A percentile compares a stretch with the other conserved stretches of the same genome.
phyloP scores from a whole-genome alignment of 2,888 invertebrate species.

The Carabus problematicus region DNA sequence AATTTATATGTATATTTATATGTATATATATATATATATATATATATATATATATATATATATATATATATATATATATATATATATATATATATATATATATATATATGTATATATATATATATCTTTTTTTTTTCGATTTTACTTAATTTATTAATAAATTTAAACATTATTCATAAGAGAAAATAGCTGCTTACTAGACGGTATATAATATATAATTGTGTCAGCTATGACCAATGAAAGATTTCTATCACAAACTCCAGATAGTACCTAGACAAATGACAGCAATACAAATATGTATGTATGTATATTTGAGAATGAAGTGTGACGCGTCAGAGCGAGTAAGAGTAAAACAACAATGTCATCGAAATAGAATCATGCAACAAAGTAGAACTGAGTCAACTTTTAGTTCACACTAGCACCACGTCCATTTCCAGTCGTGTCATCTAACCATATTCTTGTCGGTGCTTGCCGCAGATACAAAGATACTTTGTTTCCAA shows the following conservation, averaged over 20 bases:
- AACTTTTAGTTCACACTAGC: slow-evolving; percentile 52
- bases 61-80: too few species aligned
- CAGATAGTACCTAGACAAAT: slow-evolving; percentile 28
- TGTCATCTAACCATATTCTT: slow-evolving; percentile 39
- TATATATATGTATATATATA: too few species aligned
- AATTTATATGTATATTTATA: slow-evolving; percentile 25
- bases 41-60: too few species aligned
- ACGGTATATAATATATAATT: slow-evolving; percentile 27
- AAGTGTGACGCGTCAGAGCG: slow-evolving; percentile 7
- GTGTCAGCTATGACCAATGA: slow-evolving; percentile 3
- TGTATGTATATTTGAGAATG: too few species aligned
- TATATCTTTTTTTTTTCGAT: slow-evolving; percentile 35
- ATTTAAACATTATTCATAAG: slow-evolving; percentile 28
- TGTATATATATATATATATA: too few species aligned
- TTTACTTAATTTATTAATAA: slow-evolving; percentile 37
- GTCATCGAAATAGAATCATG: slow-evolving; percentile 54
- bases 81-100: too few species aligned
- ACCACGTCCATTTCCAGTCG: slow-evolving; percentile 49
- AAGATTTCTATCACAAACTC: slow-evolving; percentile 30
- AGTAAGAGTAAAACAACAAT: slow-evolving; percentile 3
- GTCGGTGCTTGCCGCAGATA: slow-evolving; percentile 5
- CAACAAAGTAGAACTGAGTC: slow-evolving; percentile 49
- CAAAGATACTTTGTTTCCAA: slow-evolving; percentile 44
- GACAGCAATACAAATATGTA: slow-evolving; percentile 32
- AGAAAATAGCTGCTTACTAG: slow-evolving; percentile 29